These are phyloP conservation scores for Stenotaenia linearis DNA, from an alignment of 2,888 invertebrate genomes.

Conservation along the genomic window DNA sequence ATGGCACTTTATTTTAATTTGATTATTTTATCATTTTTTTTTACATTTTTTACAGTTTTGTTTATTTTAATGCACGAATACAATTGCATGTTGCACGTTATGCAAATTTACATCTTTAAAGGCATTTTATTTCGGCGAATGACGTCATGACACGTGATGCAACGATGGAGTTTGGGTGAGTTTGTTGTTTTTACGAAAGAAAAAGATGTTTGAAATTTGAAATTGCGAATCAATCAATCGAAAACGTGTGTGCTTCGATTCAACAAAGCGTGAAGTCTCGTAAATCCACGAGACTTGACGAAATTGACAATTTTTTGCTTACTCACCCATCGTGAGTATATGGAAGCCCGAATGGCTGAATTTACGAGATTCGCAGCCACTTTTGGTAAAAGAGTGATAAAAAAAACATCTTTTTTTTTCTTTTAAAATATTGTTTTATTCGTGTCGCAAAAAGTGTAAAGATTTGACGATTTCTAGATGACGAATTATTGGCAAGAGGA, in stretches of 20 bases:
- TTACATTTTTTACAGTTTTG: not conserved
- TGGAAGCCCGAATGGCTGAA: not conserved
- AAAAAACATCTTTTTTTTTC: no score
- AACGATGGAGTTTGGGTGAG: no score
- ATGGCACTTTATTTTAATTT: not conserved
- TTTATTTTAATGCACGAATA: not conserved
- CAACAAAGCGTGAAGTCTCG: conserved; percentile 24
- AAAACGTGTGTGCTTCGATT: not conserved
- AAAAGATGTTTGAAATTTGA: not conserved
- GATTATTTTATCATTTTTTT: not conserved
- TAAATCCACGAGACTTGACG: conserved; percentile 22
- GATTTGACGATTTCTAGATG: no score
- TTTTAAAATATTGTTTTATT: no score
- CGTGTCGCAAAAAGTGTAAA: no score
- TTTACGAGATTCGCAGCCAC: not conserved
- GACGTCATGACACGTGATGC: not conserved
- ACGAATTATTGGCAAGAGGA: no score
- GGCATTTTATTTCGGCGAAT: not conserved
- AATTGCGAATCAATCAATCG: not conserved
- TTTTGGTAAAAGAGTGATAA: not conserved
- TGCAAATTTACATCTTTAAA: not conserved
- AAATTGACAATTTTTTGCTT: conserved; percentile 20
- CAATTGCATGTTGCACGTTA: conserved; percentile 20
- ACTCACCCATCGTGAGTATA: not conserved
- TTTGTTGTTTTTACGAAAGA: not conserved